Conservation (phyloP, 2,797 vertebrate species). For the Passerculus sandwichensis region DNA sequence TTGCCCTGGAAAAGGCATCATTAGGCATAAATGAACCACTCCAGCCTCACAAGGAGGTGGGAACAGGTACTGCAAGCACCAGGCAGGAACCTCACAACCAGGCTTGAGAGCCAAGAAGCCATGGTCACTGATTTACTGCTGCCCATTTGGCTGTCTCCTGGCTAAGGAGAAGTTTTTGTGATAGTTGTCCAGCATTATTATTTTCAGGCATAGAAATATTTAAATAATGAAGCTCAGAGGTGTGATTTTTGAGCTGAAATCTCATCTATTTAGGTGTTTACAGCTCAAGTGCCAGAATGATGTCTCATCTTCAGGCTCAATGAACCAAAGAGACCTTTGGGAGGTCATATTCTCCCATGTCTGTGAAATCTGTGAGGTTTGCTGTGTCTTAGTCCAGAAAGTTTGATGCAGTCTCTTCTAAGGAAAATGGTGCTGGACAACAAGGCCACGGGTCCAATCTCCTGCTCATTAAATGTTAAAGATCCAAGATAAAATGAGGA, state of each 20-base stretch:
- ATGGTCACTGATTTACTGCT: neutral
- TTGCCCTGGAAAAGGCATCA: slow-evolving; percentile 4
- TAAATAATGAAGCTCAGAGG: slow-evolving; percentile 29
- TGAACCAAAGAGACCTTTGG: neutral
- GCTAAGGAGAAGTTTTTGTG: neutral
- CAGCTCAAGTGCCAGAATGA: neutral
- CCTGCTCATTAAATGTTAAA: neutral
- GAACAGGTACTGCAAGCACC: neutral
- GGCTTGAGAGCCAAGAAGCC: neutral
- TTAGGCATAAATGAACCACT: neutral
- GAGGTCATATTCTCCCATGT: neutral
- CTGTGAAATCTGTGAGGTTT: neutral
- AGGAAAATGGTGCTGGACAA: neutral
- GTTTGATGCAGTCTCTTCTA: neutral
- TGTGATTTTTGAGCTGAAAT: neutral
- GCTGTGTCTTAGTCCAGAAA: neutral
- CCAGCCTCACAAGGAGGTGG: neutral
- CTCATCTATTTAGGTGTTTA: neutral
- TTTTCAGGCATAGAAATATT: slow-evolving; percentile 19
- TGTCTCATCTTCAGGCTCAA: neutral
- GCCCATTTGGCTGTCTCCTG: neutral
- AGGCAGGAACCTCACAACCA: neutral
- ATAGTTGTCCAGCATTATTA: neutral
- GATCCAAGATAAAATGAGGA: neutral
- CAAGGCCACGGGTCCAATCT: neutral